Base-by-base conservation (phyloP, 2,797 vertebrate species). In the Rhincodon typus region DNA sequence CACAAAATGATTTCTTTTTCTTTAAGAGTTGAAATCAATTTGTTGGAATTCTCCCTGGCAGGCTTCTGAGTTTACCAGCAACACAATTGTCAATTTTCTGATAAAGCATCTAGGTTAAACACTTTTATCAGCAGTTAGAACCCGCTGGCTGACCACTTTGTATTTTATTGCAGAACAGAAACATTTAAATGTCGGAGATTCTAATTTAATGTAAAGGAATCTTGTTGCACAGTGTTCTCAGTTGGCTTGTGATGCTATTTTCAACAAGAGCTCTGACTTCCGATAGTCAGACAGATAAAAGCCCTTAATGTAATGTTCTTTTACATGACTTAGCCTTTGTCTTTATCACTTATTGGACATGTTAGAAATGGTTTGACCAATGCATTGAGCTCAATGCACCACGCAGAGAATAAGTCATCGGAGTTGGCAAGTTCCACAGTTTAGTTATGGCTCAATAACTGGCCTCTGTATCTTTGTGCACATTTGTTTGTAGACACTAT, bases 61-160 rank as follows among this genome's bases (percentile, higher is more conserved):
- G 57, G 34, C 88, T 67, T 34, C 88, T 93, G 90, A 46, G n/a
- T 27, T 5, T 93, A 93, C 69, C 90, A 69, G 90, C 62, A 25
- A 13, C 7, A 93, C 38, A 38, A 69, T 93, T 93, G 90, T 93
- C 90, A 93, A 93, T 93, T 69, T 93, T 93, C 90, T 93, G 90
- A 93, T 93, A 93, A 93, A 69, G 66, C 66, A 93, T 42, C 90
- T 93, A 23, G 90, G 90, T 67, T 93, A 69, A 93, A 93, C 66
- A 93, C 66, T 42, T 93, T n/a, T 93, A 93, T 69, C 90, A 93
- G 66, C 90, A 69, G 90, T 93, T 69, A 23, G 62, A 69, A 25
- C 90, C 62, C n/a, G 69, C 62, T 42, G 90, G 90, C 90, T 42
- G 66, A 93, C 90, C 66, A 34, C 90, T 93, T 69, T 38, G 42